These are phyloP conservation scores for Drosophila percnosoma DNA, from an alignment of 2,888 invertebrate genomes.

Conservation along the genomic window DNA sequence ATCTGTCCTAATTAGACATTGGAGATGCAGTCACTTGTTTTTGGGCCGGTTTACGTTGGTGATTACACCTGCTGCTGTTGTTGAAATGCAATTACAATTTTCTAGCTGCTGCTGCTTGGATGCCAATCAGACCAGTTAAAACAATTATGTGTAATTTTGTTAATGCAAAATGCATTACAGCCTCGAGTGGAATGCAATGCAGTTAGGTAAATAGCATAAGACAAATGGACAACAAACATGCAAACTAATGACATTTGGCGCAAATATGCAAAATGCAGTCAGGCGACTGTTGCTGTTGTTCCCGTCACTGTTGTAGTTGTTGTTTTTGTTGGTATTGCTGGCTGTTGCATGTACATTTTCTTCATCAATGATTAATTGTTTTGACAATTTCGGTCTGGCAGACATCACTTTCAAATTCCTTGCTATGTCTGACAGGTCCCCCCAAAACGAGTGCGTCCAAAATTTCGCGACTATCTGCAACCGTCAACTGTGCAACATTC, in stretches of 20 bases:
- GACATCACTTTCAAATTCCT: constrained; percentile 59
- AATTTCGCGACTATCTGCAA: constrained; percentile 50
- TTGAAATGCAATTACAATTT: constrained; percentile 12
- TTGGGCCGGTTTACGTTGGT: not conserved
- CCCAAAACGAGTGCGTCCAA: constrained; percentile 40
- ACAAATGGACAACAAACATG: constrained; percentile 21
- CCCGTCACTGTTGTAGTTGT: constrained; percentile 7
- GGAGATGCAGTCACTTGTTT: not conserved
- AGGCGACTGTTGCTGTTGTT: constrained; percentile 25
- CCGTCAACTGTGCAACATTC: constrained; percentile 29
- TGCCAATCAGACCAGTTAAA: constrained; percentile 27
- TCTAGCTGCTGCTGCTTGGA: constrained; percentile 2
- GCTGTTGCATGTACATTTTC: constrained; percentile 70
- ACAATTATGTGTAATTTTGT: constrained; percentile 38
- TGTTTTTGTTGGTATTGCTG: constrained; percentile 15
- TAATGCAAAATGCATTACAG: constrained; percentile 36
- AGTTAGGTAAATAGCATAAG: constrained; percentile 22
- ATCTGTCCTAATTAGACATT: not conserved
- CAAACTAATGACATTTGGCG: constrained; percentile 61
- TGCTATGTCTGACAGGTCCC: constrained; percentile 40
- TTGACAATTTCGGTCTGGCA: constrained; percentile 71
- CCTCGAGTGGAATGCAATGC: constrained; percentile 19
- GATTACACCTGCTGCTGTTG: not conserved
- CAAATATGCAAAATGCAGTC: constrained; percentile 52
- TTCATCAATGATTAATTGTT: constrained; percentile 80